Evolutionary conservation across 2,888 invertebrate species (phyloP).

Genomic region (Corbicula japonica): DNA sequence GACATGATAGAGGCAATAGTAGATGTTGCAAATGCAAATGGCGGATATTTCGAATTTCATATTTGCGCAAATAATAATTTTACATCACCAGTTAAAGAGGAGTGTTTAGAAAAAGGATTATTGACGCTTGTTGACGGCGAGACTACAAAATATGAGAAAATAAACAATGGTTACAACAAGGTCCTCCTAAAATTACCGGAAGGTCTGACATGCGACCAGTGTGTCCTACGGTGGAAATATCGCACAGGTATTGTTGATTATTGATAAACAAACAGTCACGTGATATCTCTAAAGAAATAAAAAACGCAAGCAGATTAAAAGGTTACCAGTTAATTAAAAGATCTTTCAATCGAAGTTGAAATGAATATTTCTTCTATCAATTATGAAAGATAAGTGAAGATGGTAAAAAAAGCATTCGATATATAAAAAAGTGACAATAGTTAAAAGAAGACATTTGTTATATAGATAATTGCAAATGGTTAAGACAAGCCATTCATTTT

Average conservation of each 20-base stretch:
- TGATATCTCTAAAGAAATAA: too few relatives aligned
- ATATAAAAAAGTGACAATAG: too few relatives aligned
- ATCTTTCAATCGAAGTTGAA: too few relatives aligned
- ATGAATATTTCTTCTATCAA: too few relatives aligned
- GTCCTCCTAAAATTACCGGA: constrained; percentile 38
- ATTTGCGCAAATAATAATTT: constrained; percentile 54
- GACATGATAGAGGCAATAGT: constrained; percentile 30
- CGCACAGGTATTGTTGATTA: constrained; percentile 61
- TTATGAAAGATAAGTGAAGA: too few relatives aligned
- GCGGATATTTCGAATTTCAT: constrained; percentile 62
- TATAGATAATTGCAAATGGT: too few relatives aligned
- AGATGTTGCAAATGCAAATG: constrained; percentile 47
- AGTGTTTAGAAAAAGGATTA: constrained; percentile 48
- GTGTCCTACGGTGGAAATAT: constrained; percentile 64
- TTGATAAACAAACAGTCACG: too few relatives aligned
- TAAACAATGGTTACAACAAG: constrained; percentile 44
- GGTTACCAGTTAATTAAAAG: too few relatives aligned
- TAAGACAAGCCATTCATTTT: too few relatives aligned
- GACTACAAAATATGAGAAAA: constrained; percentile 27
- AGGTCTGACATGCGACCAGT: constrained; percentile 48
- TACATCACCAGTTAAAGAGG: constrained; percentile 27
- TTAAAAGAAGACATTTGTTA: too few relatives aligned
- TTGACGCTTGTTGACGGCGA: constrained; percentile 27
- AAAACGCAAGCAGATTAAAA: too few relatives aligned
- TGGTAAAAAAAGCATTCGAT: too few relatives aligned